phyloP scores from a whole-genome alignment of 2,888 invertebrate genomes.

The Ennomos quercinarius region DNA sequence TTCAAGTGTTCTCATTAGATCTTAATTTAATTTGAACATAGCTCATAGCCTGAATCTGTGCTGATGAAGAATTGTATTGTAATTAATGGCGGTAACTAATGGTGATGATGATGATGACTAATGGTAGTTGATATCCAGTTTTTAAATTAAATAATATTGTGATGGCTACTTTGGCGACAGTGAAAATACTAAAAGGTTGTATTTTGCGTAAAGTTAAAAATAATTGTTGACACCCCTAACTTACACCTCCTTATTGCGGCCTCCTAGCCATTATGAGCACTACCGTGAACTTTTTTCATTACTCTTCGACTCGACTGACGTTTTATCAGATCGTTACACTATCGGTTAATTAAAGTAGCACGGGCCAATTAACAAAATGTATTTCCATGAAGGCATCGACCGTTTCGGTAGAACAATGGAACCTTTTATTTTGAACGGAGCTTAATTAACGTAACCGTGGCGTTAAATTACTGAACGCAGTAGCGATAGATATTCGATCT shows the following conservation, averaged over 20 bases:
- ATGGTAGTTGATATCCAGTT: too few relatives aligned
- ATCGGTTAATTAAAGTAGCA: slow-evolving; percentile 75
- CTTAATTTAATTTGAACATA: too few relatives aligned
- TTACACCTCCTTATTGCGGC: slow-evolving; percentile 1
- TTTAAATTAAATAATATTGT: too few relatives aligned
- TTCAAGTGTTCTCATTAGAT: too few relatives aligned
- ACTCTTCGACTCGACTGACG: slow-evolving; percentile 33
- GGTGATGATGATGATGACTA: too few relatives aligned
- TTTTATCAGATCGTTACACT: slow-evolving; percentile 61
- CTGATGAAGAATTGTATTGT: too few relatives aligned
- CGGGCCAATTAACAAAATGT: slow-evolving; percentile 80
- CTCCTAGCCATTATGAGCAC: slow-evolving; percentile 34
- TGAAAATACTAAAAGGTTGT: neutral
- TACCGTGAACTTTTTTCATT: slow-evolving; percentile 37
- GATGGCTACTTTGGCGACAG: too few relatives aligned
- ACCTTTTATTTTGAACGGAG: slow-evolving; percentile 61
- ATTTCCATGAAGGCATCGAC: slow-evolving; percentile 53
- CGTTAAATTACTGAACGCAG: slow-evolving; percentile 51
- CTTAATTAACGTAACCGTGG: slow-evolving; percentile 74
- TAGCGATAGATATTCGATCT: slow-evolving; percentile 32
- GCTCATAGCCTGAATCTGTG: too few relatives aligned
- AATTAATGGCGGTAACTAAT: too few relatives aligned
- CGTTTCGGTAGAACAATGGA: slow-evolving; percentile 46
- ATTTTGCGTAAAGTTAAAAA: neutral
- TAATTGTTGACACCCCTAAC: slow-evolving; percentile 1